These are phyloP conservation scores for Psittacus erithacus DNA, from an alignment of 2,113 vertebrate genomes.

Conservation along the genomic window DNA sequence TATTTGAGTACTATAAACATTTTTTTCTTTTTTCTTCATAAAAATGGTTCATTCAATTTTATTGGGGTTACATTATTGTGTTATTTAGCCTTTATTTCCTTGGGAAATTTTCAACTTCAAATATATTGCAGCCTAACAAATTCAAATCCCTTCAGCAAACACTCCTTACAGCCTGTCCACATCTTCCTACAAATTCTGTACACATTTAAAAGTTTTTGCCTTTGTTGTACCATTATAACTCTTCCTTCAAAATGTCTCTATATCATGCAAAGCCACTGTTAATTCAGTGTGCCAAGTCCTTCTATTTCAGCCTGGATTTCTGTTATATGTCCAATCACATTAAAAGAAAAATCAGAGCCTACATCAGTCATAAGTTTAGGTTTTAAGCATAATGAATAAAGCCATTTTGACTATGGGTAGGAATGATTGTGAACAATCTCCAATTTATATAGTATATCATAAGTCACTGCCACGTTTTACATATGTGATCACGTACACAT, in stretches of 20 bases:
- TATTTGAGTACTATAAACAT: neutral
- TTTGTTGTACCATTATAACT: neutral
- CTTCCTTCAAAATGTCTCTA: neutral
- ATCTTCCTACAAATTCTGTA: neutral
- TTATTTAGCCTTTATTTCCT: neutral
- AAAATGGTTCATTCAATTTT: neutral
- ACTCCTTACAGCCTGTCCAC: neutral
- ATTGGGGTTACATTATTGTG: neutral
- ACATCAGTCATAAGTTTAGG: neutral
- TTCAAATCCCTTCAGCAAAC: neutral
- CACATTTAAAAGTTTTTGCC: neutral
- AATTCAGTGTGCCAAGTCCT: neutral
- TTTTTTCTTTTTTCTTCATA: neutral
- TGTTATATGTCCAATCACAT: neutral
- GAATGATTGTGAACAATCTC: neutral
- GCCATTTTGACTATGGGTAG: neutral
- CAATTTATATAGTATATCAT: neutral
- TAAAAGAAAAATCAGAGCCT: neutral
- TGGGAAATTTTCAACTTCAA: neutral
- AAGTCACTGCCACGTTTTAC: slow-evolving; percentile 15
- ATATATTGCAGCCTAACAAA: neutral
- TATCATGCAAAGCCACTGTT: neutral
- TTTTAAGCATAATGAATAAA: neutral
- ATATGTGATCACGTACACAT: neutral
- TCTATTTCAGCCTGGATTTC: neutral